phyloP scores from a whole-genome alignment of 2,797 vertebrate species.

The Glyptemys insculpta region DNA sequence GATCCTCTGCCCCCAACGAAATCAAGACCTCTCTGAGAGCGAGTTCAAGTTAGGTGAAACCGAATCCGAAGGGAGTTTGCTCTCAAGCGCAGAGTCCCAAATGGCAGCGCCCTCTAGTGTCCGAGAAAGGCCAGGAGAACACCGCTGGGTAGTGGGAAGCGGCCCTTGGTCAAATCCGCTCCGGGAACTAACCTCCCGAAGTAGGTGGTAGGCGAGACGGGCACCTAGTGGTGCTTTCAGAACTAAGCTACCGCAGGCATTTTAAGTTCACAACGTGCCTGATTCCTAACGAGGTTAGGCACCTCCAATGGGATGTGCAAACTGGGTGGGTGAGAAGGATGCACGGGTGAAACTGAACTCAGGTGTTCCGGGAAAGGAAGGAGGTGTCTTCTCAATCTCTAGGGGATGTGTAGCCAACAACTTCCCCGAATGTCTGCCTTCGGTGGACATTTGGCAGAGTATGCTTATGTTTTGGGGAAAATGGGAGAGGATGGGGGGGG shows the following conservation, averaged over 20 bases:
- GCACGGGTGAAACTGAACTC: background rate
- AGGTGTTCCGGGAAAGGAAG: background rate
- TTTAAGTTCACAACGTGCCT: background rate
- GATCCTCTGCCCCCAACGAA: background rate
- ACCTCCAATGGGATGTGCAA: background rate
- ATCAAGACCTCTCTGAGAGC: conserved; percentile 26
- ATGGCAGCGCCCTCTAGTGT: conserved; percentile 25
- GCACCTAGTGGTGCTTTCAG: background rate
- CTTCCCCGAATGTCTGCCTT: background rate
- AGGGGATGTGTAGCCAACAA: background rate
- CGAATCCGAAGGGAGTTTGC: accelerated
- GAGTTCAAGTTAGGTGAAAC: background rate
- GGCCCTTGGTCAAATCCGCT: accelerated
- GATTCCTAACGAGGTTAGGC: background rate
- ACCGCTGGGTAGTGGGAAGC: accelerated
- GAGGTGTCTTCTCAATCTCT: background rate
- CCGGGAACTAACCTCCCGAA: background rate
- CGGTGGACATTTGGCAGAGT: background rate
- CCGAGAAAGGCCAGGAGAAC: background rate
- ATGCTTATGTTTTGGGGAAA: background rate
- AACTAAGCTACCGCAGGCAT: background rate
- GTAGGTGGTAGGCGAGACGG: background rate
- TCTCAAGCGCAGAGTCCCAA: background rate
- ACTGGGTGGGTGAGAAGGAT: background rate
- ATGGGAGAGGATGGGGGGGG: background rate